These are phyloP conservation scores for Lethocerus indicus DNA, from an alignment of 1,140 invertebrate species.

Conservation along the genomic window DNA sequence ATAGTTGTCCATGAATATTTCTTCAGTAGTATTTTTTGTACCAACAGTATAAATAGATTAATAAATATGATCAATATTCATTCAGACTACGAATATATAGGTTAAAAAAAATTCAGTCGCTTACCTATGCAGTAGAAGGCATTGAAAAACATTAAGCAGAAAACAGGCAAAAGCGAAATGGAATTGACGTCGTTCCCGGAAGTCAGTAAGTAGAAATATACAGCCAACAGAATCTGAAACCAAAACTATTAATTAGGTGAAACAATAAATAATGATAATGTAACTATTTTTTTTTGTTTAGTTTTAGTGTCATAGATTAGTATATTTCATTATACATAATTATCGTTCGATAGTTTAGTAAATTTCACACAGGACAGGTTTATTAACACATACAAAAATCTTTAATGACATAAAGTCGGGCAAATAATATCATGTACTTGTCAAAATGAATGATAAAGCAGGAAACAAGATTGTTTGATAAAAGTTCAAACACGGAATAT, in stretches of 20 bases:
- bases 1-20: too few relatives aligned
- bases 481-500: too few relatives aligned
- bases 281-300: neutral
- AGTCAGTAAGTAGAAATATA: constrained; percentile 10
- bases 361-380: neutral
- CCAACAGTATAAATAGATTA: too few relatives aligned
- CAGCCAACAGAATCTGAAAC: constrained; percentile 3
- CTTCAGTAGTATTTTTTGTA: too few relatives aligned
- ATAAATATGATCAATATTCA: too few relatives aligned
- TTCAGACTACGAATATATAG: too few relatives aligned
- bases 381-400: neutral
- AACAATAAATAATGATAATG: too few relatives aligned
- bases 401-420: neutral
- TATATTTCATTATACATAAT: neutral
- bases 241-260: neutral
- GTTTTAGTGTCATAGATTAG: neutral
- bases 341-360: neutral
- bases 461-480: too few relatives aligned
- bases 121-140: constrained; percentile 9
- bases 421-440: too few relatives aligned
- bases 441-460: too few relatives aligned
- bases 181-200: neutral
- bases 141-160: constrained; percentile 6
- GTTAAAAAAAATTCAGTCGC: too few relatives aligned
- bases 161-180: constrained; percentile 6